Evolutionary conservation across 2,113 vertebrate genomes (phyloP).

Genomic region (Hydrochoerus hydrochaeris): DNA sequence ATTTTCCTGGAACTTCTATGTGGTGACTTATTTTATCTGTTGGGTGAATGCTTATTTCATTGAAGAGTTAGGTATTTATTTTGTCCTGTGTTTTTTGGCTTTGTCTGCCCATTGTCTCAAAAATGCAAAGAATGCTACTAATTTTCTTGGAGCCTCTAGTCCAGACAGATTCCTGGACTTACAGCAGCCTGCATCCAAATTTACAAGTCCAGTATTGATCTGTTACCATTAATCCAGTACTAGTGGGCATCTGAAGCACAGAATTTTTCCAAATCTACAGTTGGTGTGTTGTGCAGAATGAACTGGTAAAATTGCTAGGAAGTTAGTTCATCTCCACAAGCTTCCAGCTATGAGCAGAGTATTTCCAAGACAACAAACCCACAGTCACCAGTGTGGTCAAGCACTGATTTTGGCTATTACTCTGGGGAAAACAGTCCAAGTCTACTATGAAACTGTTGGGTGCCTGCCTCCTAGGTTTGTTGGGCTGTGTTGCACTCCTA

Average conservation of each 20-base stretch:
- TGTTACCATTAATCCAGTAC: background rate
- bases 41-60: background rate
- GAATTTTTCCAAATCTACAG: no score
- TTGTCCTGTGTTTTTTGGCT: no score
- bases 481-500: background rate
- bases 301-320: background rate
- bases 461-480: background rate
- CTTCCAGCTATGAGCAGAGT: background rate
- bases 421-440: background rate
- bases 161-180: background rate
- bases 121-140: background rate
- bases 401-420: background rate
- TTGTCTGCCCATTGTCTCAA: background rate
- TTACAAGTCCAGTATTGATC: no score
- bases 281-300: background rate
- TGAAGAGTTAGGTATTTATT: background rate
- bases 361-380: background rate
- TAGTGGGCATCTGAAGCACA: background rate
- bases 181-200: background rate
- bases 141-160: background rate
- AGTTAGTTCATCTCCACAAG: background rate
- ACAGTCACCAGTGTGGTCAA: no score
- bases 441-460: background rate
- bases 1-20: no score
- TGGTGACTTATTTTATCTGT: background rate